Percentiles rank a stretch among this genome's conserved stretches.
phyloP scores from a whole-genome alignment of 2,113 vertebrate genomes.

The Peromyscus leucopus region DNA sequence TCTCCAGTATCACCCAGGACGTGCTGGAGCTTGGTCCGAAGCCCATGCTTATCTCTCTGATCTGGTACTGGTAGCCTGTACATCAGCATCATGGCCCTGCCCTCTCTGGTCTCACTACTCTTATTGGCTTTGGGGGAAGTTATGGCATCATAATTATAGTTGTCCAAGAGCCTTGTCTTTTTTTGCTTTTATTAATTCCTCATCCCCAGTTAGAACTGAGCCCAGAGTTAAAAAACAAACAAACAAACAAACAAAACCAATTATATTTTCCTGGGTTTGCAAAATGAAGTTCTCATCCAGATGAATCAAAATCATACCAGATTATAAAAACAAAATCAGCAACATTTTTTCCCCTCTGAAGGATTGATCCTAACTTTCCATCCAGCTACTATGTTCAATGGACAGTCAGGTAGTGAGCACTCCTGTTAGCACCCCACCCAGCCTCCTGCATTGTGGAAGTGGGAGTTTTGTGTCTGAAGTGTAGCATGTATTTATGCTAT shows the following conservation, averaged over 20 bases:
- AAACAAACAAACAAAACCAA: background rate
- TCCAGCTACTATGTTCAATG: background rate
- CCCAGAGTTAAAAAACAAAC: background rate
- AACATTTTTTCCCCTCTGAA: background rate
- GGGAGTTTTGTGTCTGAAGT: background rate
- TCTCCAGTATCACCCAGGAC: background rate
- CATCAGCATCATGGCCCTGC: background rate
- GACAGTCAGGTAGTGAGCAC: background rate
- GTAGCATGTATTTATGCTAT: accelerated
- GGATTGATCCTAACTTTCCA: background rate
- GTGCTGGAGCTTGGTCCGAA: background rate
- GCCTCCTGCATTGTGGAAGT: background rate
- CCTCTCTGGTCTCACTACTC: background rate
- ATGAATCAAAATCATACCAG: slow-evolving; percentile 5
- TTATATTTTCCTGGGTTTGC: slow-evolving; percentile 12
- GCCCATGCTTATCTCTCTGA: background rate
- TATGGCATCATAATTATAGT: background rate
- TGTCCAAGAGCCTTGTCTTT: slow-evolving; percentile 29
- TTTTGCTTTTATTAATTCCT: slow-evolving; percentile 23
- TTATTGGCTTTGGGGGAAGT: background rate
- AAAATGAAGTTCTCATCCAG: slow-evolving; percentile 58
- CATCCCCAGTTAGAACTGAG: slow-evolving; percentile 34
- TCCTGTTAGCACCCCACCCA: background rate
- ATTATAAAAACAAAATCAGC: background rate
- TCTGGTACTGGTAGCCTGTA: background rate